Conservation (phyloP, 2,888 invertebrate species). For the Athalia circularis region DNA sequence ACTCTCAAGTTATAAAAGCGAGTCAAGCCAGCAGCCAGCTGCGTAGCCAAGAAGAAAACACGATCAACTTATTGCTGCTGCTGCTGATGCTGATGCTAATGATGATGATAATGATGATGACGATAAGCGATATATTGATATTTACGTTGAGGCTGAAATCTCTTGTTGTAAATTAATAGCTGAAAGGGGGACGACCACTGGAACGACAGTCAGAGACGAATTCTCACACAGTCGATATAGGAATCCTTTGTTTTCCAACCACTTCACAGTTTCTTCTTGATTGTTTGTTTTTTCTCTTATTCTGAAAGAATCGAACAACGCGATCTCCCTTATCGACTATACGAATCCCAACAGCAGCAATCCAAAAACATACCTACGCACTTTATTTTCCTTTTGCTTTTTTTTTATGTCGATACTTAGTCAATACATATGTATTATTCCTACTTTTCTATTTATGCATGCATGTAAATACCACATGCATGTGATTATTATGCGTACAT, state of each 20-base stretch:
- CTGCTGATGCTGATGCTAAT: not conserved
- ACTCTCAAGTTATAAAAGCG: not conserved
- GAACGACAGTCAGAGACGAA: not conserved
- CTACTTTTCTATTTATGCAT: no score
- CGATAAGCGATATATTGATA: not conserved
- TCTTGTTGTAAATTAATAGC: not conserved
- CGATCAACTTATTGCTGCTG: not conserved
- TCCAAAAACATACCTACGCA: not conserved
- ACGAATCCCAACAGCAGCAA: not conserved
- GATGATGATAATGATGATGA: not conserved
- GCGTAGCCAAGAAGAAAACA: conserved; percentile 9
- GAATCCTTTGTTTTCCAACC: not conserved
- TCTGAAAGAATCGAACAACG: conserved; percentile 15
- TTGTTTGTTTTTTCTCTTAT: not conserved
- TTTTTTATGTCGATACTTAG: no score
- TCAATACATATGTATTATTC: no score
- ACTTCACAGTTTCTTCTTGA: not conserved
- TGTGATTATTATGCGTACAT: no score
- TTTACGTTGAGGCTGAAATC: not conserved
- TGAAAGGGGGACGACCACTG: not conserved
- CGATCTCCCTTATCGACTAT: conserved; percentile 27
- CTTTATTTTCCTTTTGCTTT: not conserved
- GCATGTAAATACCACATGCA: no score
- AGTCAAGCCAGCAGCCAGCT: not conserved
- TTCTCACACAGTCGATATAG: not conserved